phyloP scores from a whole-genome alignment of 2,113 vertebrate genomes.

The Chunga burmeisteri region DNA sequence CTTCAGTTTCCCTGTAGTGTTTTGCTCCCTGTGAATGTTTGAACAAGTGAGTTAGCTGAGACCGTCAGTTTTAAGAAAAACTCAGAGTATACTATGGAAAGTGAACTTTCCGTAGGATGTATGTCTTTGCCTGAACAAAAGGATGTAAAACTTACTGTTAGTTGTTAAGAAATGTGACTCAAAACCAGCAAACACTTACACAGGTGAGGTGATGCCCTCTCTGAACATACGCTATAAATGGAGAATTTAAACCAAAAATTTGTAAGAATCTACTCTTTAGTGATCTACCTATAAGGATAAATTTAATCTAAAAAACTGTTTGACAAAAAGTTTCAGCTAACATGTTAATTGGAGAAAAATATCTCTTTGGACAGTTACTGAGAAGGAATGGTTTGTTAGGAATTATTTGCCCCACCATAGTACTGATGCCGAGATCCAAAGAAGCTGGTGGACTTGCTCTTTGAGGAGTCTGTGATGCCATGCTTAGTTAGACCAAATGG shows the following conservation, averaged over 20 bases:
- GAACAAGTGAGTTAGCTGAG: background rate
- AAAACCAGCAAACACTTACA: background rate
- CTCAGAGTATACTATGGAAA: background rate
- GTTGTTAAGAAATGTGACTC: background rate
- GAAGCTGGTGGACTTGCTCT: constrained; percentile 36
- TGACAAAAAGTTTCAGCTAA: background rate
- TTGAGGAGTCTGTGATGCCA: constrained; percentile 3
- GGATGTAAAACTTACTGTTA: background rate
- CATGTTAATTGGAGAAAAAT: background rate
- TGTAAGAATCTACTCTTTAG: background rate
- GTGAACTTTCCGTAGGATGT: background rate
- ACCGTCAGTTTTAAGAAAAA: background rate
- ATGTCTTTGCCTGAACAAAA: background rate
- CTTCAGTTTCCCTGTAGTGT: constrained; percentile 8
- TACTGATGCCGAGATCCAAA: background rate
- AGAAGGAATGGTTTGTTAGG: background rate
- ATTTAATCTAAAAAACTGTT: background rate
- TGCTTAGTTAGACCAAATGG: constrained; percentile 43
- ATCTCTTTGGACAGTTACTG: background rate
- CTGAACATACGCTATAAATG: background rate
- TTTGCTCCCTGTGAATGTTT: background rate
- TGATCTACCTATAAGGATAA: background rate
- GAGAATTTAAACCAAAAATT: background rate
- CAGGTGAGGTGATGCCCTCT: background rate
- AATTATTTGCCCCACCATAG: background rate